Conservation (phyloP, 2,113 vertebrate genomes). For the Crypturellus undulatus region DNA sequence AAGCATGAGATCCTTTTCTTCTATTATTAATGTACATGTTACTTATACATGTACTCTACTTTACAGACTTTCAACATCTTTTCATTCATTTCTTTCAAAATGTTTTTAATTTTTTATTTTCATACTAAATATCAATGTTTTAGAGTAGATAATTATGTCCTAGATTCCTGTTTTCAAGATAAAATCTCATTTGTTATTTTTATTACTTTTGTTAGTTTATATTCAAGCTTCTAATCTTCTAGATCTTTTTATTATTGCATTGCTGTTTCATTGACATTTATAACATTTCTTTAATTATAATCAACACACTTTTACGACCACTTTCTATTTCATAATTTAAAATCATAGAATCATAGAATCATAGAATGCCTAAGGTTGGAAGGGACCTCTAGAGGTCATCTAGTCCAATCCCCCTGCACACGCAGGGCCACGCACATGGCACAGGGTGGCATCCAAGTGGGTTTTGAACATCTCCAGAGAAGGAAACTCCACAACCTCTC, state of each 20-base stretch:
- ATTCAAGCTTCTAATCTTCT: background rate
- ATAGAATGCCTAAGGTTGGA: too few species aligned
- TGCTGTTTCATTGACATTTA: background rate
- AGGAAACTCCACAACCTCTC: too few species aligned
- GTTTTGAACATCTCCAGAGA: too few species aligned
- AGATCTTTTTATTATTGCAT: background rate
- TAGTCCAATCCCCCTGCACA: too few species aligned
- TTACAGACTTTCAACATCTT: background rate
- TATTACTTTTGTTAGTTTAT: background rate
- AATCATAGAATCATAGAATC: too few species aligned
- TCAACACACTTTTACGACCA: background rate
- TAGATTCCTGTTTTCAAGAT: background rate
- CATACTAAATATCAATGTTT: background rate
- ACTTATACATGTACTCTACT: background rate
- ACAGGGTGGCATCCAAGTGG: too few species aligned
- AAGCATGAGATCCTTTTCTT: background rate
- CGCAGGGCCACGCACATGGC: too few species aligned
- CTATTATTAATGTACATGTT: background rate
- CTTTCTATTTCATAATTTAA: background rate
- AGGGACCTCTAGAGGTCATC: too few species aligned
- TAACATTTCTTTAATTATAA: background rate
- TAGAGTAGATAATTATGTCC: background rate
- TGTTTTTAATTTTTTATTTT: background rate
- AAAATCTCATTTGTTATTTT: background rate
- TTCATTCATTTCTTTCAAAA: background rate